Evolutionary conservation across 1,140 invertebrate species (phyloP), one percentile per base, ranked within the genome.

Genomic region (Pogonognathellus flavescens): DNA sequence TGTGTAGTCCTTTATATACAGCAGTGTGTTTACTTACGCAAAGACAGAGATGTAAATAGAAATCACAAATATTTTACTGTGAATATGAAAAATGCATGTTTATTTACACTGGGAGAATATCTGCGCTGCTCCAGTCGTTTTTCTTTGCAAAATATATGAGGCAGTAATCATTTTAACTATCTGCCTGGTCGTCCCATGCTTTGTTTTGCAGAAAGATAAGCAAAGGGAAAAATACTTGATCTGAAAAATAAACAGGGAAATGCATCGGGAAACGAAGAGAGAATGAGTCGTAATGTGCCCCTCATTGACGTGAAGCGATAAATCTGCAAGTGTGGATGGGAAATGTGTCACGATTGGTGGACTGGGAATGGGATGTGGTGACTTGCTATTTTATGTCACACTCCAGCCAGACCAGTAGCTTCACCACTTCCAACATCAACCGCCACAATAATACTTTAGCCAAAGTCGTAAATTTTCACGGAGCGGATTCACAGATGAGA

Each of bases 321-420:
- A 83, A 62, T 83, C 57, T 83, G 82, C 18, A 18, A 52, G 72
- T 53, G 72, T 22, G 50, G 72, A 80, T 80, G 49, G 72, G 72
- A 80, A 80, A 80, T 52, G 72, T 80, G 72, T 80, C 72, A 80
- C 41, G 72, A 80, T 80, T 80, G 72, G 72, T 80, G 72, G 72
- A 80, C 72, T 80, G 72, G 72, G 72, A 80, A 7, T 50, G 41
- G 41, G 20, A 53, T 53, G 18, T 25, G 25, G 62, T 66, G 62
- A 50, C 50, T 80, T 16, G 16, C 25, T 80, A 80, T 80, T 80
- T 80, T 50, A 80, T 80, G 72, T 80, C 41, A 22, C 9, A 53
- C 13, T 80, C 70, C 49, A 41, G 20, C 50, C 72, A 52, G 18
- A 59, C 57, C 14, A 80, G 41, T 16, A 80, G 25, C 72, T 80